phyloP scores from a whole-genome alignment of 92 coral and sea anemone genomes.

The Parazoanthus atlanticus region DNA sequence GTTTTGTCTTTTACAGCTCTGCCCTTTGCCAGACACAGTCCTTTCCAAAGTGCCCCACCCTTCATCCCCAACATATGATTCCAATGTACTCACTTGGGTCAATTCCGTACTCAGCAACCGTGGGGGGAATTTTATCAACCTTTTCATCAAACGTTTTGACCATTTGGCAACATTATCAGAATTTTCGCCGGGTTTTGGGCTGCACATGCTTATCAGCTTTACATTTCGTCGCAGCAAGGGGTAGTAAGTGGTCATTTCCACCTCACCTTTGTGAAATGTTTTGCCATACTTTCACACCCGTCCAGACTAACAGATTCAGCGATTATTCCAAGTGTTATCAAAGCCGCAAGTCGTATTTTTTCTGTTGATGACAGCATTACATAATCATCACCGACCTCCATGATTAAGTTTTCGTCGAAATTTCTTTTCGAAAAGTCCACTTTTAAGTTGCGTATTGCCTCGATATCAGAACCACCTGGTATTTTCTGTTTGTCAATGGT shows the following conservation, averaged over 20 bases:
- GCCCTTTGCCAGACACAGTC: constrained; percentile 56
- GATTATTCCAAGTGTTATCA: constrained; percentile 54
- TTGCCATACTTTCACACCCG: constrained; percentile 64
- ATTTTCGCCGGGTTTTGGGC: constrained; percentile 30
- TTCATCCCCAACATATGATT: constrained; percentile 62
- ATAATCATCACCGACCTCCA: constrained; percentile 47
- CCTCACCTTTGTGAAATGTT: constrained; percentile 59
- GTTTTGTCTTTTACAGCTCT: constrained; percentile 51
- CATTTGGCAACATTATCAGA: constrained; percentile 5
- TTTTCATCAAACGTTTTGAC: constrained; percentile 45
- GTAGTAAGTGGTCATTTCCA: constrained; percentile 55
- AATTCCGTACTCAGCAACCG: constrained; percentile 46
- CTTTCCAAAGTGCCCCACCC: constrained; percentile 70
- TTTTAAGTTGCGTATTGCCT: constrained; percentile 46
- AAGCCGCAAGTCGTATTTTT: constrained; percentile 44
- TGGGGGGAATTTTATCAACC: constrained; percentile 55
- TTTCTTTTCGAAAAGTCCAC: constrained; percentile 42
- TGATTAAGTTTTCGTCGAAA: constrained; percentile 44
- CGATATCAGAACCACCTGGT: constrained; percentile 44
- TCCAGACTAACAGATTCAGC: constrained; percentile 65
- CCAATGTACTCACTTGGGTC: constrained; percentile 25
- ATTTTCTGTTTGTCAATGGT: constrained; percentile 47
- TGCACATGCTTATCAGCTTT: constrained; percentile 53
- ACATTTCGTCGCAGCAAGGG: constrained; percentile 51
- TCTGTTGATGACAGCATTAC: constrained; percentile 46